phyloP scores from a whole-genome alignment of 2,888 invertebrate genomes.

The Arge pagana region DNA sequence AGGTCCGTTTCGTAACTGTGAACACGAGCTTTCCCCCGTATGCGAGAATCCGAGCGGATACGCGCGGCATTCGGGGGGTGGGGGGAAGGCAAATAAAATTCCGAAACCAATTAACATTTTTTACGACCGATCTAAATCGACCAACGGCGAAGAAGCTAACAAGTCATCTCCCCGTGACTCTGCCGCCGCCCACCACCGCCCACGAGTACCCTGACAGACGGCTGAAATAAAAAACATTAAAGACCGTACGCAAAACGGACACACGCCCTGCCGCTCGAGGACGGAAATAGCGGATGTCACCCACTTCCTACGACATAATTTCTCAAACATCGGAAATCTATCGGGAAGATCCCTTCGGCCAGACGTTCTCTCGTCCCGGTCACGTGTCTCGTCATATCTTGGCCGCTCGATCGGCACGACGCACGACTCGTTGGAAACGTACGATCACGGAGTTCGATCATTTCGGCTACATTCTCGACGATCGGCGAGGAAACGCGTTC shows the following conservation, averaged over 20 bases:
- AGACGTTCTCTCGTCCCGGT: too few species aligned
- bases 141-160: constrained; percentile 21
- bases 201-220: constrained; percentile 19
- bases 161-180: constrained; percentile 17
- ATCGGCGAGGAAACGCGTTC: too few species aligned
- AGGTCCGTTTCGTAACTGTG: too few species aligned
- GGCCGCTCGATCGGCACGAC: too few species aligned
- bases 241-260: constrained; percentile 19
- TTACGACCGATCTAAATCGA: constrained; percentile 21
- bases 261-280: constrained; percentile 21
- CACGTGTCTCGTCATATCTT: too few species aligned
- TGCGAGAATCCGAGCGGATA: too few species aligned
- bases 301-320: constrained; percentile 28
- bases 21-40: too few species aligned
- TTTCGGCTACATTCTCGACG: neutral
- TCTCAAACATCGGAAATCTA: constrained; percentile 15
- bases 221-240: constrained; percentile 20
- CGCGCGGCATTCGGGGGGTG: too few species aligned
- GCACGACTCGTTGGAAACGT: neutral
- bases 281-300: constrained; percentile 39
- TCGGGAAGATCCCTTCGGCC: constrained; percentile 10
- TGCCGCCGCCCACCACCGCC: constrained; percentile 16
- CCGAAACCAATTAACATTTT: constrained; percentile 19
- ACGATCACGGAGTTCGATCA: neutral
- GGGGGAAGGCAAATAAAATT: constrained; percentile 15